phyloP scores from a whole-genome alignment of 1,140 invertebrate species.

The Drosophila triauraria region DNA sequence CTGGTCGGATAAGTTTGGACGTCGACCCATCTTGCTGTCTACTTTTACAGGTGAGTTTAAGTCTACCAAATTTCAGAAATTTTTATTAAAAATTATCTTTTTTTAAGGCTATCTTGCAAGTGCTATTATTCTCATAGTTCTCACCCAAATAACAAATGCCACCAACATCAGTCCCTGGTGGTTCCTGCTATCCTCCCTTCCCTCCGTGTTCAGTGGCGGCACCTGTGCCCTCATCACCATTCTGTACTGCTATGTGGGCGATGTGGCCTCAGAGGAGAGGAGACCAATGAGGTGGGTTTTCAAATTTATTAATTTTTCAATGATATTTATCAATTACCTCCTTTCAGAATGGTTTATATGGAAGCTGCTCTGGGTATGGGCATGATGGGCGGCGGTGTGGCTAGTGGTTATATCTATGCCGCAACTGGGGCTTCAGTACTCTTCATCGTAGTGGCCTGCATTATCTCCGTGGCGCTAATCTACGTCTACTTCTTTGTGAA shows the following conservation, averaged over 20 bases:
- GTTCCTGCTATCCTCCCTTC: slow-evolving; percentile 87
- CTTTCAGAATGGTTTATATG: slow-evolving; percentile 87
- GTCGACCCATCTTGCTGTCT: slow-evolving; percentile 88
- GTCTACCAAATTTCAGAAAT: background rate
- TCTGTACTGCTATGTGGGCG: slow-evolving; percentile 88
- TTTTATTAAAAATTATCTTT: too few relatives aligned
- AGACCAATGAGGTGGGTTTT: slow-evolving; percentile 85
- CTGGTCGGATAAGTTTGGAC: slow-evolving; percentile 90
- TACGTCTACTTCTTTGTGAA: slow-evolving; percentile 74
- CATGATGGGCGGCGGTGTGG: slow-evolving; percentile 86
- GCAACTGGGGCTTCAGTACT: slow-evolving; percentile 45
- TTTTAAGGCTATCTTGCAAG: slow-evolving; percentile 69
- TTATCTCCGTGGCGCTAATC: slow-evolving; percentile 60
- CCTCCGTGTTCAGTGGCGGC: slow-evolving; percentile 87
- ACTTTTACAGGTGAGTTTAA: slow-evolving; percentile 85
- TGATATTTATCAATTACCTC: background rate
- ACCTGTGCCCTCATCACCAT: slow-evolving; percentile 87
- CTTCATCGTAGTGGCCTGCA: slow-evolving; percentile 45
- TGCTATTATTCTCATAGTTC: slow-evolving; percentile 53
- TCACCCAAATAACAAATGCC: slow-evolving; percentile 62
- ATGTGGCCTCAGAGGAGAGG: slow-evolving; percentile 86
- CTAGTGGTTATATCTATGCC: slow-evolving; percentile 85
- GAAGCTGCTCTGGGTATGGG: slow-evolving; percentile 87
- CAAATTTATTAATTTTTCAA: too few relatives aligned
- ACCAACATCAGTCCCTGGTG: slow-evolving; percentile 86